A percentile compares a stretch with the other conserved stretches of the same genome.
phyloP scores from a whole-genome alignment of 2,797 vertebrate species.

The Oophaga sylvatica region DNA sequence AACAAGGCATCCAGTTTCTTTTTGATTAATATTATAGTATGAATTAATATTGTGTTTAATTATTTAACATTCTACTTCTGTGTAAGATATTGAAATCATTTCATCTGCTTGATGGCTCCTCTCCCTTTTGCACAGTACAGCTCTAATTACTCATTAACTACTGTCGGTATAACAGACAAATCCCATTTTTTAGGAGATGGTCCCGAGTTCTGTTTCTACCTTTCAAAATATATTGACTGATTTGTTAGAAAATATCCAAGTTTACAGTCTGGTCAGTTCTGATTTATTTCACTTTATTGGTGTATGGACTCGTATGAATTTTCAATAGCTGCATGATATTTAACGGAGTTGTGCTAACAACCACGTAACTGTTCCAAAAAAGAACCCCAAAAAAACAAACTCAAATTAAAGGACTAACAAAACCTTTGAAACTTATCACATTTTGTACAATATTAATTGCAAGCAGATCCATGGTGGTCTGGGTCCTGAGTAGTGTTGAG shows the following conservation, averaged over 20 bases:
- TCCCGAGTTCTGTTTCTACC: not conserved
- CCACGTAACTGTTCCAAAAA: no score
- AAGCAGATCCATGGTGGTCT: no score
- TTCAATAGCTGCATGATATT: not conserved
- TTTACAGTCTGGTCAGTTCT: not conserved
- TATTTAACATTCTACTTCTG: constrained; percentile 41
- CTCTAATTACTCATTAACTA: constrained; percentile 45
- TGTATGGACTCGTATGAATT: not conserved
- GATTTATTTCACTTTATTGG: not conserved
- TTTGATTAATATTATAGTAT: constrained; percentile 52
- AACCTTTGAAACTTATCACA: no score
- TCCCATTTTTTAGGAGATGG: constrained; percentile 8
- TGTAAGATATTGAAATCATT: constrained; percentile 50
- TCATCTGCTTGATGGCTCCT: constrained; percentile 46
- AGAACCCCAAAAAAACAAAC: no score
- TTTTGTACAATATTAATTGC: no score
- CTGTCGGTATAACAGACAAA: constrained; percentile 33
- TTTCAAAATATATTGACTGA: not conserved
- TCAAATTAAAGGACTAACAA: no score
- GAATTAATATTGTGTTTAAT: constrained; percentile 52
- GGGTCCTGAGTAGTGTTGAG: no score
- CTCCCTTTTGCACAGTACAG: constrained; percentile 32
- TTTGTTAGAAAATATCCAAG: not conserved
- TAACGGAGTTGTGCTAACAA: no score
- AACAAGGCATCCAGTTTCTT: constrained; percentile 38